phyloP scores from a whole-genome alignment of 1,140 invertebrate species.

The Acromyrmex echinatior region DNA sequence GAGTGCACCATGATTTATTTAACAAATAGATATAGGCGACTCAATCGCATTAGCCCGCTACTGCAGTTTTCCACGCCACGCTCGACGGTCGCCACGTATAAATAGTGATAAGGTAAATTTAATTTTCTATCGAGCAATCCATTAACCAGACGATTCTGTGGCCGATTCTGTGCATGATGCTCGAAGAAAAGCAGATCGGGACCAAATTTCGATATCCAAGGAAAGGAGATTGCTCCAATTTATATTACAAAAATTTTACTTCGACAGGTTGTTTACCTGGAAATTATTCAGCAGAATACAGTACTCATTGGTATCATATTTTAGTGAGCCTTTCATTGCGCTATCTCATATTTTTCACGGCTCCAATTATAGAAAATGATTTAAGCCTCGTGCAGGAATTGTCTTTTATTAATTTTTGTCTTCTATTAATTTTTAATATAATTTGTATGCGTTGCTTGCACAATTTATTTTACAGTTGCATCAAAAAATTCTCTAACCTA shows the following conservation, averaged over 20 bases:
- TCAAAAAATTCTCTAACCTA: no score
- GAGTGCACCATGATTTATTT: slow-evolving; percentile 38
- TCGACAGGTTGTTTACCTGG: no score
- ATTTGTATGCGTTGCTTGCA: no score
- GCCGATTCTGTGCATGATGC: neutral
- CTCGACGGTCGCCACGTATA: neutral
- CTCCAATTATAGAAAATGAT: no score
- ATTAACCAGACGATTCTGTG: slow-evolving; percentile 36
- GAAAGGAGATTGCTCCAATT: neutral
- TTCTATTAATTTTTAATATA: no score
- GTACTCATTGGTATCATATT: no score
- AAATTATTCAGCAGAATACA: no score
- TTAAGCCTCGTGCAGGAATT: no score
- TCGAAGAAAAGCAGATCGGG: neutral
- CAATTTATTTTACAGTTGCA: no score
- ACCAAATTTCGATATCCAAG: neutral
- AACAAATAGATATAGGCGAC: slow-evolving; percentile 21
- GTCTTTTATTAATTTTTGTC: no score
- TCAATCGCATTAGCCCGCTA: slow-evolving; percentile 43
- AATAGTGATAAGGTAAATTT: slow-evolving; percentile 48
- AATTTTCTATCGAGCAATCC: slow-evolving; percentile 53
- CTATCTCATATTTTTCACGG: no score
- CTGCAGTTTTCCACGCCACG: slow-evolving; percentile 4
- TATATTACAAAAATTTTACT: neutral
- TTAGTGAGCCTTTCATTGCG: no score